Evolutionary conservation across 2,113 vertebrate species (phyloP).

Genomic region (Motacilla tschutschensis): DNA sequence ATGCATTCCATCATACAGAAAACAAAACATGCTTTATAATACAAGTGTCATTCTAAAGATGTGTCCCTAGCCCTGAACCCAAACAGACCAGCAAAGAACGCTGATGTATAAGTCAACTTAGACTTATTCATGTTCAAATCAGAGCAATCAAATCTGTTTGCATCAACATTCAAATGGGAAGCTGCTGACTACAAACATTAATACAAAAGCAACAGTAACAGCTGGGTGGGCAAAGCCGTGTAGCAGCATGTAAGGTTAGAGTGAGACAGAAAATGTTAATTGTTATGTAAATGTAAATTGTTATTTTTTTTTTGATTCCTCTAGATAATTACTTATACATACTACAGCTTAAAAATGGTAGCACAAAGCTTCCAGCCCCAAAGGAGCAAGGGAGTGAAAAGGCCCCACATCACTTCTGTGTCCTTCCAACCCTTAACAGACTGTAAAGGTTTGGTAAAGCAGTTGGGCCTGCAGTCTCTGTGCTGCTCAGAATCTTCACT

Average conservation of each 20-base stretch:
- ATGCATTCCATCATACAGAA: background rate
- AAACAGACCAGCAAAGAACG: constrained; percentile 13
- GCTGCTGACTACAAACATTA: background rate
- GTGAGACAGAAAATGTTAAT: background rate
- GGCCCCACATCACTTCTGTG: background rate
- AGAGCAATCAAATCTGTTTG: constrained; percentile 1
- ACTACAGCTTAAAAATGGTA: background rate
- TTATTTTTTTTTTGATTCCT: background rate
- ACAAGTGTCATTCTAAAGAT: background rate
- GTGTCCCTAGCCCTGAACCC: background rate
- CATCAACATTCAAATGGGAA: background rate
- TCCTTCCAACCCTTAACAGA: background rate
- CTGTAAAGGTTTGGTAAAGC: background rate
- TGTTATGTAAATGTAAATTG: background rate
- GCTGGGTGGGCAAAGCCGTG: background rate
- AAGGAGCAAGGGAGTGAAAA: background rate
- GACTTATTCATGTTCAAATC: background rate
- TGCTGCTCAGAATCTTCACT: background rate
- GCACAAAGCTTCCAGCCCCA: background rate
- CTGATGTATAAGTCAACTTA: background rate
- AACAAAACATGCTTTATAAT: background rate
- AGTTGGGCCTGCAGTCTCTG: background rate
- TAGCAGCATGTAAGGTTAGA: background rate
- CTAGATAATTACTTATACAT: background rate
- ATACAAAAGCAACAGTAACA: background rate